Percentiles rank a stretch among this genome's conserved stretches.
Evolutionary conservation across 2,113 vertebrate genomes (phyloP).

Genomic region (Passer montanus): DNA sequence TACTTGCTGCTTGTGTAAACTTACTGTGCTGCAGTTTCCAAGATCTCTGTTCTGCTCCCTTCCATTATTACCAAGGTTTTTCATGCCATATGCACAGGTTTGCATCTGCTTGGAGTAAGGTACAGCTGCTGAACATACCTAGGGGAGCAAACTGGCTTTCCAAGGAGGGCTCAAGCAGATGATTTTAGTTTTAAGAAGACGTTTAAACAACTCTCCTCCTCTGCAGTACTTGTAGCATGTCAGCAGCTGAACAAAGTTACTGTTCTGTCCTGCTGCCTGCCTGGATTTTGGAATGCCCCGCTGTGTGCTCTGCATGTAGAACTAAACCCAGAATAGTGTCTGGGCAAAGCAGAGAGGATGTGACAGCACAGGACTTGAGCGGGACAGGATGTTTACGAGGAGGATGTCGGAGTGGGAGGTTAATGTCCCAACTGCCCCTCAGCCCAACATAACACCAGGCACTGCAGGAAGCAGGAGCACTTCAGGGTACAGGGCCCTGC

Average conservation of each 20-base stretch:
- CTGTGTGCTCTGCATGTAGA: not conserved
- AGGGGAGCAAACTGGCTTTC: not conserved
- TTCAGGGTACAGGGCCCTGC: not conserved
- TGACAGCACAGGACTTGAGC: not conserved
- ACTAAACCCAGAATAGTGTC: not conserved
- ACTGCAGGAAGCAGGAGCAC: not conserved
- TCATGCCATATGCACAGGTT: not conserved
- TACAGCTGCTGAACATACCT: not conserved
- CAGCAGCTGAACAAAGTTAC: not conserved
- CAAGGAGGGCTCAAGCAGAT: not conserved
- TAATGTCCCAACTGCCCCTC: not conserved
- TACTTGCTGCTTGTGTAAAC: constrained; percentile 20
- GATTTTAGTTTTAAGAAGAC: not conserved
- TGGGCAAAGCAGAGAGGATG: not conserved
- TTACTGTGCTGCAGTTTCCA: not conserved
- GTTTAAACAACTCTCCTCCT: not conserved
- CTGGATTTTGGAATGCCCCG: not conserved
- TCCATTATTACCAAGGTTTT: not conserved
- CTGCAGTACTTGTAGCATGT: not conserved
- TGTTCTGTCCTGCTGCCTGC: not conserved
- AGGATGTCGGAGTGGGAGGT: not conserved
- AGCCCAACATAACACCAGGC: rapidly evolving
- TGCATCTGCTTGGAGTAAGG: not conserved
- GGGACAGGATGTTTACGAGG: not conserved
- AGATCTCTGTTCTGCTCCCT: not conserved